phyloP scores from a whole-genome alignment of 2,888 invertebrate genomes.

The Nomada flava region DNA sequence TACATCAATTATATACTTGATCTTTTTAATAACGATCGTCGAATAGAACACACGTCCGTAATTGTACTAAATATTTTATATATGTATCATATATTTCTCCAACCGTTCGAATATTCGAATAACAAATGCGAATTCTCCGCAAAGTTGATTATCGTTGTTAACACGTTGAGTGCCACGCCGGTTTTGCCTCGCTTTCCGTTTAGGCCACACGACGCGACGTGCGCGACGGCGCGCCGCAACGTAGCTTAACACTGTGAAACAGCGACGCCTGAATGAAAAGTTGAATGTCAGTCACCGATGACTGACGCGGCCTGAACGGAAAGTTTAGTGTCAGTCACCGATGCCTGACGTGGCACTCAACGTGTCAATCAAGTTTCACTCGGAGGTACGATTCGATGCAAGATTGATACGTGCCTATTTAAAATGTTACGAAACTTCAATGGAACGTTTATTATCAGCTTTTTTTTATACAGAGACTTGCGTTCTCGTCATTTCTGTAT shows the following conservation, averaged over 20 bases:
- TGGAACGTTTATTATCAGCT: constrained; percentile 23
- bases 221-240: too few relatives aligned
- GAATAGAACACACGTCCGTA: not conserved
- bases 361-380: constrained; percentile 11
- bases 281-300: too few relatives aligned
- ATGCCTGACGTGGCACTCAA: too few relatives aligned
- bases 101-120: constrained; percentile 18
- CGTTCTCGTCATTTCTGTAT: constrained; percentile 20
- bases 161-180: too few relatives aligned
- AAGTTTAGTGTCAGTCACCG: too few relatives aligned
- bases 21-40: not conserved
- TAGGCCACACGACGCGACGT: too few relatives aligned
- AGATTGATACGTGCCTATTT: constrained; percentile 5
- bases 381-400: not conserved
- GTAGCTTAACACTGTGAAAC: too few relatives aligned
- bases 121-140: not conserved
- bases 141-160: not conserved
- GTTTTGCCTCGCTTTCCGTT: too few relatives aligned
- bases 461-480: constrained; percentile 15
- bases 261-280: too few relatives aligned
- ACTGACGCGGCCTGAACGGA: too few relatives aligned
- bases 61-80: not conserved
- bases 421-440: constrained; percentile 1
- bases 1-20: not conserved
- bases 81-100: not conserved